A percentile compares a stretch with the other conserved stretches of the same genome.
phyloP scores from a whole-genome alignment of 2,113 vertebrate genomes.

The Leptodactylus fuscus region DNA sequence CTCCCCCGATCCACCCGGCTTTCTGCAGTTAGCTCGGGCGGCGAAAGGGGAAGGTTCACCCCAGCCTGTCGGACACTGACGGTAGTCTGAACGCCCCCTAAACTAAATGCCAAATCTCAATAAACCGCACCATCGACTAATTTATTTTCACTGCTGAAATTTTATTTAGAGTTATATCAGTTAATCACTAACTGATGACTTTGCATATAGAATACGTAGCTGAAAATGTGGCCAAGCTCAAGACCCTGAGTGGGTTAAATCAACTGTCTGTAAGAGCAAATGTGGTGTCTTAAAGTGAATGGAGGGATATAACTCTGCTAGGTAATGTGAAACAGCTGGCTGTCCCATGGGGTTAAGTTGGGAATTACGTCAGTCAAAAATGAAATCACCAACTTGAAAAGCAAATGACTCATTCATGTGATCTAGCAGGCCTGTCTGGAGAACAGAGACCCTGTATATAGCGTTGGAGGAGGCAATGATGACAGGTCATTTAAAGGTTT shows the following conservation, averaged over 20 bases:
- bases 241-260: not conserved
- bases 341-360: constrained; percentile 1
- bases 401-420: constrained; percentile 35
- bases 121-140: no score
- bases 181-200: no score
- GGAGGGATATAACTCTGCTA: constrained; percentile 23
- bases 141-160: no score
- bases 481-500: constrained; percentile 5
- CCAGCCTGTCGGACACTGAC: no score
- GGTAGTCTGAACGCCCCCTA: no score
- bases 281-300: constrained; percentile 4
- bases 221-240: not conserved
- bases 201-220: no score
- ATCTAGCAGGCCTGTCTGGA: not conserved
- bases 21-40: no score
- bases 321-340: constrained; percentile 39
- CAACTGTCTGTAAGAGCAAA: not conserved
- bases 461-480: constrained; percentile 6
- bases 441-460: constrained; percentile 20
- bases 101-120: no score
- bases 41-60: no score
- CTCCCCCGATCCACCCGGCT: no score
- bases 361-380: constrained; percentile 40
- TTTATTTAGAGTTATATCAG: no score
- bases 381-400: constrained; percentile 47